Percentiles rank a stretch among this genome's conserved stretches.
Conservation (phyloP, 1,140 invertebrate species). For the Heterodera schachtii region DNA sequence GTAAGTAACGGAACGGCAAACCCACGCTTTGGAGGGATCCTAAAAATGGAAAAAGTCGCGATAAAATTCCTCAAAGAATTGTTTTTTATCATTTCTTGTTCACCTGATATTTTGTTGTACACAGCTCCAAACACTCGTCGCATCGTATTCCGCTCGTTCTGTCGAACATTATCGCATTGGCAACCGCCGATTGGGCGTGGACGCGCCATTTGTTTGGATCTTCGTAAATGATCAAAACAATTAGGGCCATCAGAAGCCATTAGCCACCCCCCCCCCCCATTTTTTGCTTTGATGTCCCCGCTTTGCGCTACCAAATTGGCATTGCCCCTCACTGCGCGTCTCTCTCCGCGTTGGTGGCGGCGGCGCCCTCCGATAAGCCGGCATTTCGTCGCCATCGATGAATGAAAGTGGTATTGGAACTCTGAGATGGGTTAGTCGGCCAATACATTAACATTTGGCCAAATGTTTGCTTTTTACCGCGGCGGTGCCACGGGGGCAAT, state of each 20-base stretch:
- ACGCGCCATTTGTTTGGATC: constrained; percentile 48
- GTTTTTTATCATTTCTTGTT: constrained; percentile 11
- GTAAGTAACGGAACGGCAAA: constrained; percentile 57
- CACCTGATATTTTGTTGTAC: constrained; percentile 16
- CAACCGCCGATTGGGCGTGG: constrained; percentile 51
- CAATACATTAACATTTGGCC: too few relatives aligned
- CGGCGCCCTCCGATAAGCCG: constrained; percentile 47
- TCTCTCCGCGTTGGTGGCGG: constrained; percentile 51
- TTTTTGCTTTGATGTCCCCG: too few relatives aligned
- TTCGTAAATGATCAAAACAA: constrained; percentile 13
- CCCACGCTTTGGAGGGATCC: constrained; percentile 46
- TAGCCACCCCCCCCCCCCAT: too few relatives aligned
- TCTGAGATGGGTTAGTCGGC: neutral
- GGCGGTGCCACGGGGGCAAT: constrained; percentile 30
- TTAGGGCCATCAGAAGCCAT: too few relatives aligned
- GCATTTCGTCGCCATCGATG: neutral
- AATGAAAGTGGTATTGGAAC: constrained; percentile 17
- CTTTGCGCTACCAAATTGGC: constrained; percentile 44
- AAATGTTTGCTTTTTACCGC: neutral
- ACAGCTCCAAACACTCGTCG: constrained; percentile 50
- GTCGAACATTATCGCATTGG: constrained; percentile 57
- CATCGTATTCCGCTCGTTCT: constrained; percentile 46
- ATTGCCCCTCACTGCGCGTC: constrained; percentile 41
- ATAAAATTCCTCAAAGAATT: neutral
- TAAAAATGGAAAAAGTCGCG: constrained; percentile 24